These are phyloP conservation scores for Xiphophorus hellerii DNA, from an alignment of 2,113 vertebrate species.

Conservation along the genomic window DNA sequence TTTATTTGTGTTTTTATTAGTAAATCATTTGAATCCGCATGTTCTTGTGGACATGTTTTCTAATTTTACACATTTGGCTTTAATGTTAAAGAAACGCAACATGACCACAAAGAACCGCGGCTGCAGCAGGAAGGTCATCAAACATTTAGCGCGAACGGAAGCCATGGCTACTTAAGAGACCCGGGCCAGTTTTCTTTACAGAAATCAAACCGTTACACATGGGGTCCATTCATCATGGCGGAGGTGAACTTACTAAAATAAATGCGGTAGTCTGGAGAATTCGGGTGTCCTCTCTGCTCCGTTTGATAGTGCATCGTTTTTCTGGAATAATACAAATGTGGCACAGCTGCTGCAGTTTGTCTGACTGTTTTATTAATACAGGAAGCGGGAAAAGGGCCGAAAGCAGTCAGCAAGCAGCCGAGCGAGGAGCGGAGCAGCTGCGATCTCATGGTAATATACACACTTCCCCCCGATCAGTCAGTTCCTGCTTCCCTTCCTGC, in stretches of 20 bases:
- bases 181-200: no score
- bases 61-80: background rate
- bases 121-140: conserved; percentile 30
- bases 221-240: background rate
- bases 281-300: conserved; percentile 84
- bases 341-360: conserved; percentile 35
- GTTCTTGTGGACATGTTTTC: no score
- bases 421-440: conserved; percentile 37
- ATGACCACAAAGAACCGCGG: background rate
- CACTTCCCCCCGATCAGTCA: background rate
- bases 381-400: conserved; percentile 27
- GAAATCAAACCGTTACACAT: background rate
- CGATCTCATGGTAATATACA: conserved; percentile 44
- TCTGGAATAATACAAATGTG: conserved; percentile 31
- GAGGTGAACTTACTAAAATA: conserved; percentile 92
- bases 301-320: conserved; percentile 82
- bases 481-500: conserved; percentile 50
- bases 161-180: background rate
- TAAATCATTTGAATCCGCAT: background rate
- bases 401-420: conserved; percentile 13
- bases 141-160: conserved; percentile 13
- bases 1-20: background rate
- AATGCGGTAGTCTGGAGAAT: conserved; percentile 85
- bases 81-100: background rate
- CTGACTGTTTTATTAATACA: conserved; percentile 40